These are phyloP conservation scores for Tenebrio molitor DNA, from an alignment of 1,140 invertebrate species.

Conservation along the genomic window DNA sequence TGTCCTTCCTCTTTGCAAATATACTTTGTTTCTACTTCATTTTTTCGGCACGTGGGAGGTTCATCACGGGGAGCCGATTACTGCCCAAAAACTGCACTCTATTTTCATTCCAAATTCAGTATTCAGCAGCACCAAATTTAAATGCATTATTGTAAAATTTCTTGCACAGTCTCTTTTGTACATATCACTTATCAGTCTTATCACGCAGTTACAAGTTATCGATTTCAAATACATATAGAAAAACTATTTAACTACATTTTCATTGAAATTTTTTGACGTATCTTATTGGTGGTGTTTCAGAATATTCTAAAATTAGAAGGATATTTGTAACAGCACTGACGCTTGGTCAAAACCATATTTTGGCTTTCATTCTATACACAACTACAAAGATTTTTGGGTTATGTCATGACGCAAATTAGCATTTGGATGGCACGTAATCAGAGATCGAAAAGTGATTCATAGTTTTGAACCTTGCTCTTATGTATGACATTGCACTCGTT, in stretches of 20 bases:
- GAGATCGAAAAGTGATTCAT: too few relatives aligned
- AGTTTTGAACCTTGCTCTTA: too few relatives aligned
- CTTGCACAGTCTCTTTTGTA: conserved; percentile 13
- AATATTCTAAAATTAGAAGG: too few relatives aligned
- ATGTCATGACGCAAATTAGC: conserved; percentile 10
- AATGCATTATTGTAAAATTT: conserved; percentile 4
- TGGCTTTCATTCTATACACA: conserved; percentile 17
- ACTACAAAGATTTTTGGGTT: conserved; percentile 4
- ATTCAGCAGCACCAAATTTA: conserved; percentile 2
- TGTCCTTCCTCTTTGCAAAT: conserved; percentile 18
- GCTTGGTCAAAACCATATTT: too few relatives aligned
- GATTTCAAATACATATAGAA: too few relatives aligned
- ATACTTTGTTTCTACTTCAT: conserved; percentile 30
- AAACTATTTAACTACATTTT: too few relatives aligned
- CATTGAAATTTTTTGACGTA: too few relatives aligned
- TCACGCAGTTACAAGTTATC: too few relatives aligned
- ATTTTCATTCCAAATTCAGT: conserved; percentile 13
- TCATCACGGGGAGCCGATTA: conserved; percentile 7
- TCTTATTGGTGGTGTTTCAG: too few relatives aligned
- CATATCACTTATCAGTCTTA: conserved; percentile 15
- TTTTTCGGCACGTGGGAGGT: conserved; percentile 39
- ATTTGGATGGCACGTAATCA: too few relatives aligned
- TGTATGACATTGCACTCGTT: too few relatives aligned
- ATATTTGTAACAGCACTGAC: too few relatives aligned
- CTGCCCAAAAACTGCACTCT: background rate